These are phyloP conservation scores for Grus americana DNA, from an alignment of 2,113 vertebrate species.

Conservation along the genomic window DNA sequence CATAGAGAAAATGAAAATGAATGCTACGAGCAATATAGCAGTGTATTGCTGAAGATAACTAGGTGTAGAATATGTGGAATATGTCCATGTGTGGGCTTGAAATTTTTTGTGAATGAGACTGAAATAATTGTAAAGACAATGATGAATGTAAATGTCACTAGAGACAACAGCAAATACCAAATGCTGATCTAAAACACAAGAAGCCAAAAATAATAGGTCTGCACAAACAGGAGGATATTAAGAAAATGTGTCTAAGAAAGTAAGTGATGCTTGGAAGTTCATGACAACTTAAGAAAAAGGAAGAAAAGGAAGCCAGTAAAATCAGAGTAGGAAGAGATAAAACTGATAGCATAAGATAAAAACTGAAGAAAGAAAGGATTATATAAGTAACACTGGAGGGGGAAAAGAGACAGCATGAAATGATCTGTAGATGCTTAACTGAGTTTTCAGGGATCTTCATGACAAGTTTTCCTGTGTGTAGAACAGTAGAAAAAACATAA, in stretches of 20 bases:
- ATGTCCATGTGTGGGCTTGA: not conserved
- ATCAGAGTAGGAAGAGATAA: not conserved
- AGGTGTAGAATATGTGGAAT: not conserved
- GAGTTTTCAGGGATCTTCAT: not conserved
- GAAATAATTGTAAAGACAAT: not conserved
- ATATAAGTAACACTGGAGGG: not conserved
- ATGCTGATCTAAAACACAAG: not conserved
- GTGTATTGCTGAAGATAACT: not conserved
- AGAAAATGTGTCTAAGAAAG: not conserved
- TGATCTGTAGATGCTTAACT: not conserved
- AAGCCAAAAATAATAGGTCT: not conserved
- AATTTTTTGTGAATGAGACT: not conserved
- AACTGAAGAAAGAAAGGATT: not conserved
- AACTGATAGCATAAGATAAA: not conserved
- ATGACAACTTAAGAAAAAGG: not conserved
- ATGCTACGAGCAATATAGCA: not conserved
- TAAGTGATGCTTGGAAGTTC: not conserved
- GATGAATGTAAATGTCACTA: not conserved
- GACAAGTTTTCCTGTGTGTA: not conserved
- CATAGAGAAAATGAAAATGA: not conserved
- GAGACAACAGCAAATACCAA: not conserved
- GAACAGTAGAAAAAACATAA: fast-evolving
- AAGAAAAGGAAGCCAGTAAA: not conserved
- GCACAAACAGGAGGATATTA: not conserved
- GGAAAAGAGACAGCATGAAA: not conserved